phyloP scores from a whole-genome alignment of 1,140 invertebrate genomes.

The honey bee (Apis mellifera) region Amel_HAv3.1 CM009943.2:8807001-8807500 shows the following conservation, averaged over 20 bases:
- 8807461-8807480: too few species aligned
- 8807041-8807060: not conserved
- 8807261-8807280: not conserved
- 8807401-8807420: too few species aligned
- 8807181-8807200: constrained; percentile 35
- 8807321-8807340: not conserved
- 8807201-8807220: constrained; percentile 3
- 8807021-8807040: constrained; percentile 10
- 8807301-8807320: too few species aligned
- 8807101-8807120: not conserved
- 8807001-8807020: not conserved
- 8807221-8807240: constrained; percentile 12
- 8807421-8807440: too few species aligned
- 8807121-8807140: constrained; percentile 10
- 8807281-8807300: constrained; percentile 1
- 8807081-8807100: constrained; percentile 25
- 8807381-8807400: too few species aligned
- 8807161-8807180: constrained; percentile 25
- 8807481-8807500: too few species aligned
- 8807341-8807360: too few species aligned
- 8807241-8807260: constrained; percentile 8
- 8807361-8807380: too few species aligned
- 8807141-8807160: constrained; percentile 37
- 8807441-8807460: too few species aligned
- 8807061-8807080: constrained; percentile 9